Evolutionary conservation across 1,140 invertebrate genomes (phyloP).

Genomic region (Rhynchophorus ferrugineus): DNA sequence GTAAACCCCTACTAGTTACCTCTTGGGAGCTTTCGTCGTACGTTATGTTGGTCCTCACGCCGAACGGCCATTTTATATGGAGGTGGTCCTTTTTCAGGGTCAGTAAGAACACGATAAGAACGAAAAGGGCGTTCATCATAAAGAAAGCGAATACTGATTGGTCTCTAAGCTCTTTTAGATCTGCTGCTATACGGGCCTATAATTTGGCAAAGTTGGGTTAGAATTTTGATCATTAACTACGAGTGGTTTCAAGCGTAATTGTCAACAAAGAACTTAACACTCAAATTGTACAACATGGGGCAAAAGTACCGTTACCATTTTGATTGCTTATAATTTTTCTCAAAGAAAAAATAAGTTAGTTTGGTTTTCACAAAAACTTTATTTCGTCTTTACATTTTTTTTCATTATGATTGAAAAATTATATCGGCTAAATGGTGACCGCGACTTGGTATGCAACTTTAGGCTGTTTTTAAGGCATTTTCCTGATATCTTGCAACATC

Average conservation of each 20-base stretch:
- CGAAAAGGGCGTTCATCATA: conserved; percentile 97
- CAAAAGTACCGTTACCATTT: too few relatives aligned
- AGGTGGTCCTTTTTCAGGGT: conserved; percentile 93
- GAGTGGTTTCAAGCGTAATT: too few relatives aligned
- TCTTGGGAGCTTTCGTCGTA: conserved; percentile 80
- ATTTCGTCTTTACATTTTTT: too few relatives aligned
- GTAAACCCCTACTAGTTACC: conserved; percentile 54
- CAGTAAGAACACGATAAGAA: conserved; percentile 94
- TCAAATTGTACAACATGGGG: too few relatives aligned
- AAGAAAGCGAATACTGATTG: conserved; percentile 93
- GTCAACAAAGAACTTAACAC: neutral
- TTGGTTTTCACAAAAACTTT: too few relatives aligned
- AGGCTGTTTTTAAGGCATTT: too few relatives aligned
- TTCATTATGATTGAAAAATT: too few relatives aligned
- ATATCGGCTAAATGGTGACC: too few relatives aligned
- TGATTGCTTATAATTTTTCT: too few relatives aligned
- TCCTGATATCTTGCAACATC: too few relatives aligned
- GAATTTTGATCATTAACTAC: neutral
- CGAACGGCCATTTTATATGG: conserved; percentile 89
- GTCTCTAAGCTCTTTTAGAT: conserved; percentile 88
- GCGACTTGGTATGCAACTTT: too few relatives aligned
- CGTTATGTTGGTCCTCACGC: conserved; percentile 88
- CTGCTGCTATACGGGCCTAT: conserved; percentile 81
- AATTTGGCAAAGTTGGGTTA: conserved; percentile 35
- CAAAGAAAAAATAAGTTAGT: too few relatives aligned